Percentiles rank a stretch among this genome's conserved stretches.
Evolutionary conservation across 1,140 invertebrate species (phyloP).

Genomic region (Procambarus virginalis): DNA sequence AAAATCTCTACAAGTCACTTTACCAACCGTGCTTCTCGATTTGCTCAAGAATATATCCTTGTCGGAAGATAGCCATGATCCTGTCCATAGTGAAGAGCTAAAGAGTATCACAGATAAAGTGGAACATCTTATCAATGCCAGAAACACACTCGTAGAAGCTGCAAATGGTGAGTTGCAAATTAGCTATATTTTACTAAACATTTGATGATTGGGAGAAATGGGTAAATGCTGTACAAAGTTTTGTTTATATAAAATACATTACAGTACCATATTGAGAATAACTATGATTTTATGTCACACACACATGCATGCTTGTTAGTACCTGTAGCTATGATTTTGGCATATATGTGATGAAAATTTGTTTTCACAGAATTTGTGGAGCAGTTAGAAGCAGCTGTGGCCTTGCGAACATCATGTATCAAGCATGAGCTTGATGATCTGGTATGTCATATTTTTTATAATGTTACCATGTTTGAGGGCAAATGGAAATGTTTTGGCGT

Average conservation of each 20-base stretch:
- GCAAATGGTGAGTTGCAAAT: constrained; percentile 30
- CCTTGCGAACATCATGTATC: background rate
- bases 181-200: background rate
- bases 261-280: too few species aligned
- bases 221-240: background rate
- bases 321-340: too few species aligned
- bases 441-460: constrained; percentile 5
- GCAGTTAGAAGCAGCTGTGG: constrained; percentile 30
- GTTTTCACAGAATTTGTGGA: constrained; percentile 36
- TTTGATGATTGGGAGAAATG: background rate
- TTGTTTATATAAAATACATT: background rate
- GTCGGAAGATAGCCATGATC: background rate
- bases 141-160: constrained; percentile 40
- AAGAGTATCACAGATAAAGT: constrained; percentile 30
- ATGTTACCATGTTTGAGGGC: background rate
- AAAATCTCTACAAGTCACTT: background rate
- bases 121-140: constrained; percentile 34
- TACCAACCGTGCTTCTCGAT: background rate
- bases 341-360: background rate
- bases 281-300: too few species aligned
- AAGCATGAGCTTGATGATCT: constrained; percentile 19
- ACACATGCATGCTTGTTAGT: too few species aligned
- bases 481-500: background rate
- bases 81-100: background rate
- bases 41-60: background rate